Evolutionary conservation across 2,797 vertebrate genomes (phyloP), one percentile per base, ranked within the genome.

Genomic region (Gorsachius magnificus): DNA sequence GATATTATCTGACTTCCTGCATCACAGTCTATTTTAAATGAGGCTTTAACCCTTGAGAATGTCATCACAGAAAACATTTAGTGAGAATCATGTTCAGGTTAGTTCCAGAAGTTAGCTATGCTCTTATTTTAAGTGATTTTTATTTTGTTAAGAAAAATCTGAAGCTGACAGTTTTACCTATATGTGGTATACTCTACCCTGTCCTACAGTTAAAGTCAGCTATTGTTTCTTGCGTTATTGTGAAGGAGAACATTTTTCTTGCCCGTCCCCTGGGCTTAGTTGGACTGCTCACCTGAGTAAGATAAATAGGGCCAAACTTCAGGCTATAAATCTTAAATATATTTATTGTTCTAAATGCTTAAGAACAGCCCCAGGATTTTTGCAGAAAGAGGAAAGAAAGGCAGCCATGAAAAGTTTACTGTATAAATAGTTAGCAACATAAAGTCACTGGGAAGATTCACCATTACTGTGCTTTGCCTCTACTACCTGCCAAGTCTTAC

Each of bases 251-350:
- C 89, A 93, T 95, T 93, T 92, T 96, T 95, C 92, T 95, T 94
- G 75, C 28, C 13, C 53, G 43, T 94, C 94, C 74, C 80, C 36
- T 95, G 93, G 82, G 95, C 75, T 94, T 80, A 53, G 71, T 35
- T 91, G 77, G 61, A 48, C 74, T 79, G 63, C 77, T 95, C 83
- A 95, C 89, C 87, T 94, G 91, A 93, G 66, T 70, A 80, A 95
- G 91, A 96, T 84, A 89, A 96, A 96, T 96, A 93, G 13, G 31
- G 45, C 80, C 41, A 61, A 90, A 93, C 88, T 95, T 93, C 53
- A 79, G 70, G 63, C 89, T 79, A 76, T 96, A 95, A 95, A 96
- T 96, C 93, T 90, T 89, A 87, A 63, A 96, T 93, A 58, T 95
- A 86, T 94, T 91, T 96, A 71, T 93, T 93, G 57, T 83, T 95